Conservation (phyloP, 2,797 vertebrate genomes). For the Halcyon chelicuti region DNA sequence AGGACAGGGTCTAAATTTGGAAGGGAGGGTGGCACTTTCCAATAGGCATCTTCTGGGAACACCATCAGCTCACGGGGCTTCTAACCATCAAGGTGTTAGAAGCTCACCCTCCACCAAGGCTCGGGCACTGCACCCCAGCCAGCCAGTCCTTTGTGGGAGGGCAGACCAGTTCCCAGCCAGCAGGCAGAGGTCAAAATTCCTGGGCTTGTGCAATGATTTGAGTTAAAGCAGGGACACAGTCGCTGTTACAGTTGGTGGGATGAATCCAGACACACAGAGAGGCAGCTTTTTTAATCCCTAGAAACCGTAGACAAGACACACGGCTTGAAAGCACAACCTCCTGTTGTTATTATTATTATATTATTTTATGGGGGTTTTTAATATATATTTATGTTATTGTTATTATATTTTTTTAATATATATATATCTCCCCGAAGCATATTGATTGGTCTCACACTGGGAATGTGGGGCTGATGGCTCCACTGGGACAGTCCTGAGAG, state of each 20-base stretch:
- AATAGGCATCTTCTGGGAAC: background rate
- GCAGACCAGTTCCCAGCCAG: background rate
- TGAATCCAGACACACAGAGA: background rate
- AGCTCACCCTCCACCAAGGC: background rate
- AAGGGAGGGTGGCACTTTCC: background rate
- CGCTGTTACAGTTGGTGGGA: background rate
- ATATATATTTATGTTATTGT: too few relatives aligned
- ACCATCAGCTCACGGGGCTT: fast-evolving
- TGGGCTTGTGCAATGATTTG: too few relatives aligned
- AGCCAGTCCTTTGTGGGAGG: fast-evolving
- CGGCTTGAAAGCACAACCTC: background rate
- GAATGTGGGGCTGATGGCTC: fast-evolving
- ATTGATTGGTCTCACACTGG: fast-evolving
- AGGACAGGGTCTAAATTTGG: background rate
- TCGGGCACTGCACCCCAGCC: background rate
- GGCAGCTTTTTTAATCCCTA: background rate
- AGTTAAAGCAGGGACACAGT: background rate
- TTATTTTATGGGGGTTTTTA: too few relatives aligned
- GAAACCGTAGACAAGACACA: background rate
- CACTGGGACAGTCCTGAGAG: background rate
- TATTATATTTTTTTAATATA: too few relatives aligned
- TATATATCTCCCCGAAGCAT: too few relatives aligned
- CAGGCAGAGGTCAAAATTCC: background rate
- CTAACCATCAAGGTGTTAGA: background rate
- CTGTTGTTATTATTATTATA: background rate